Evolutionary conservation across 2,797 vertebrate species (phyloP), one percentile per base, ranked within the genome.

Genomic region (Mus spretus): DNA sequence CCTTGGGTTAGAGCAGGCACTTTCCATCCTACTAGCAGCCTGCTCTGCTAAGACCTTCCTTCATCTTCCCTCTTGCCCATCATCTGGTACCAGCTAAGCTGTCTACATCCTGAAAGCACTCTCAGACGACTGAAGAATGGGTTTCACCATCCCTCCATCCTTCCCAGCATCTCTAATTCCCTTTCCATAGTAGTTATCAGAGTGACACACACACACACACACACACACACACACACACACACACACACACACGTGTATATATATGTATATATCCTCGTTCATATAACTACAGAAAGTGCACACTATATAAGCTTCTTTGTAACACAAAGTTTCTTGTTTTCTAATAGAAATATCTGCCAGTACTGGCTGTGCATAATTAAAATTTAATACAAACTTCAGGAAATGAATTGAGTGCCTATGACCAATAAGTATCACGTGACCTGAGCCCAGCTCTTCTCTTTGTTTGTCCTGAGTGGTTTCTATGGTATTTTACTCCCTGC

Each of bases 341-440:
- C 82, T 77, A 90, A 50, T n/a, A 72, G 55, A 93, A 94, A 72
- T 83, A 96, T 61, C 9, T 24, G 82, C n/a, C 44, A n/a, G 19
- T 24, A 57, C 1, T 78, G 57, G 14, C 0, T 2, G 11, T 24
- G 1, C 72, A n/a, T 67, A 57, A 89, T 31, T 89, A 81, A 95
- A 94, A 50, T 6, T 40, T 31, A 55, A 19, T 17, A 22, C 47
- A 89, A 28, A 55, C 37, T 47, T 90, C 82, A 67, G 37, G 34
- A 47, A 82, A 79, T 67, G 26, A 93, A 72, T 74, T 12, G 22
- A 74, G n/a, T 74, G 6, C 12, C 90, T 19, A 17, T 78, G 3
- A 53, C 13, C 40, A 70, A 17, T 15, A 55, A 12, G 6, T 47
- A 80, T 28, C 24, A 37, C 70, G 13, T 86, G 31, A 59, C 26